Evolutionary conservation across 1,140 invertebrate species (phyloP), one percentile per base, ranked within the genome.

Genomic region (Drosophila guanche): DNA sequence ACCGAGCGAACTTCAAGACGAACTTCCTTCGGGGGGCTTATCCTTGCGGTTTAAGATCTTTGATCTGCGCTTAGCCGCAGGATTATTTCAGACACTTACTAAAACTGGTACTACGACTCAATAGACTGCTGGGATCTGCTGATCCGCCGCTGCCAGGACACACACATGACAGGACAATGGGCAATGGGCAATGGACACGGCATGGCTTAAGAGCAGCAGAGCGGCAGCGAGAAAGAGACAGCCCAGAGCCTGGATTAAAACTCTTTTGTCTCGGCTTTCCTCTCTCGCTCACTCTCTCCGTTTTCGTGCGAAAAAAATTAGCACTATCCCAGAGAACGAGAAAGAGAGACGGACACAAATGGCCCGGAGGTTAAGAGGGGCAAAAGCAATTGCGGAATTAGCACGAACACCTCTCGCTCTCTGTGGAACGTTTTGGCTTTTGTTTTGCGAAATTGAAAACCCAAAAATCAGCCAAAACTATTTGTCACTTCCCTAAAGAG

Each of bases 41-140:
- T 60, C 58, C 33, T 63, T 86, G 81, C 81, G 81, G 81, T 85
- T 86, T 74, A 77, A 81, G 81, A 86, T 85, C 81, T 85, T 86
- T 85, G 81, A 85, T 86, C 81, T 86, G 77, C 60, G 81, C 81
- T 85, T 86, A 86, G 81, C 81, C 61, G 51, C 77, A 76, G 81
- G 81, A 85, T 85, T 86, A 86, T 79, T 58, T 48, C 77, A 77
- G 81, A 81, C 81, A 77, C 81, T 84, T 69, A 84, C 79, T 79
- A 79, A 79, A 54, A 56, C 60, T 59, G 60, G 56, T 43, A 63
- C 51, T 29, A 37, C 37, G 33, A 12, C 33, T 37, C 33, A 37
- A 37, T 37, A 12, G 33, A 33, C 29, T 33, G 29, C 29, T 33
- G 29, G 29, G 29, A 10, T 20, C 33, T 37, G 33, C 33, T 37